Percentiles rank a stretch among this genome's conserved stretches.
phyloP scores from a whole-genome alignment of 2,888 invertebrate species.

The Laspeyria flexula region DNA sequence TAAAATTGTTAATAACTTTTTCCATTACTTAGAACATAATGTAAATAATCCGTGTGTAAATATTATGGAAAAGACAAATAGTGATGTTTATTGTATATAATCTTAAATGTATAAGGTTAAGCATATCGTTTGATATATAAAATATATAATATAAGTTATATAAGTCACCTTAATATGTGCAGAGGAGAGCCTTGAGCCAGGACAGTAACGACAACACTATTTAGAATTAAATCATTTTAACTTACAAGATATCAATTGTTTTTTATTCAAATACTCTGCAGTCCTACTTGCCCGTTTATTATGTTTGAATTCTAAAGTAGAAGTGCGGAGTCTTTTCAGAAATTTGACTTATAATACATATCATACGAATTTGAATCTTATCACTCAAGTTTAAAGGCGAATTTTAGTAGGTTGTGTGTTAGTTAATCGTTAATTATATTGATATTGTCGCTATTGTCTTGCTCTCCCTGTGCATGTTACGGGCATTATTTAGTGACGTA shows the following conservation, averaged over 20 bases:
- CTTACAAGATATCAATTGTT: slow-evolving; percentile 10
- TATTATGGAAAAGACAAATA: slow-evolving; percentile 68
- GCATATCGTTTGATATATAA: slow-evolving; percentile 47
- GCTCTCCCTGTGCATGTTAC: slow-evolving; percentile 65
- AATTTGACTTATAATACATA: slow-evolving; percentile 38
- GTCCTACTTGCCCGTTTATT: slow-evolving; percentile 6
- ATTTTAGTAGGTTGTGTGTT: background rate
- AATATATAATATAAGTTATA: slow-evolving; percentile 42
- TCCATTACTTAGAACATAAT: slow-evolving; percentile 4
- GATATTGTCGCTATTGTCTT: slow-evolving; percentile 63
- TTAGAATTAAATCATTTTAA: slow-evolving; percentile 21
- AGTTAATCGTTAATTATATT: slow-evolving; percentile 14
- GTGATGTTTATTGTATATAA: slow-evolving; percentile 75
- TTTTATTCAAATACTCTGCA: slow-evolving; percentile 24
- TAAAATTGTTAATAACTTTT: slow-evolving; percentile 20
- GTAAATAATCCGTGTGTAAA: slow-evolving; percentile 41
- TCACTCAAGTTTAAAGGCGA: slow-evolving; percentile 5
- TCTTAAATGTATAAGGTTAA: slow-evolving; percentile 45
- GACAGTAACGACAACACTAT: slow-evolving; percentile 56
- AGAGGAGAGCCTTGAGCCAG: slow-evolving; percentile 73
- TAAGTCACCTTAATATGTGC: slow-evolving; percentile 36
- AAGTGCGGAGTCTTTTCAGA: slow-evolving; percentile 23
- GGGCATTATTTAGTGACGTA: slow-evolving; percentile 19
- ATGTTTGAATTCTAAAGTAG: slow-evolving; percentile 2
- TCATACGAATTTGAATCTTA: slow-evolving; percentile 29